Evolutionary conservation across 2,113 vertebrate species (phyloP), one percentile per base, ranked within the genome.

Genomic region (Phyllostomus discolor): DNA sequence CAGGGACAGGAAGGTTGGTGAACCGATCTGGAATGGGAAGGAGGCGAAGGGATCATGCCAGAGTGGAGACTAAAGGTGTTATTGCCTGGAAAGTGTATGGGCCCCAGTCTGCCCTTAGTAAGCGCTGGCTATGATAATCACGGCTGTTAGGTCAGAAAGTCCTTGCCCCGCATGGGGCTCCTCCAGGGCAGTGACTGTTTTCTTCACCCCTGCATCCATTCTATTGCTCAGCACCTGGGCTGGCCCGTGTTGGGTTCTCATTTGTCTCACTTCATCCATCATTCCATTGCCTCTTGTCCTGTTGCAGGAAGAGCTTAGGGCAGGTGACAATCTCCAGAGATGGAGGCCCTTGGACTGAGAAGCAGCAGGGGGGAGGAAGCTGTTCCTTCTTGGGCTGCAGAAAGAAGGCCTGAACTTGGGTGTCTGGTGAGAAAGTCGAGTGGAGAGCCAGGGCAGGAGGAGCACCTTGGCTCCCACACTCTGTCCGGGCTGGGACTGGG

Each of bases 401-500:
- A 75, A 62, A 46, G 79, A 70, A 88, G 33, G n/a, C 24, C 20
- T 64, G 66, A 76, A 38, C 1, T 38, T 24, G 31, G 33, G 43
- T 52, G 19, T 64, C 24, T 10, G 8, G 20, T 2, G 6, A 26
- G 12, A 52, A 50, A 64, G n/a, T 8, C 7, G 57, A 90, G 24
- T 6, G 22, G 64, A 31, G 24, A 69, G 66, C 4, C 33, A 54
- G 24, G 48, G 2, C n/a, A 11, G 19, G 28, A 64, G 79, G 31
- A 93, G 50, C 17, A 15, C 16, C 14, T n/a, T 0, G 72, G 20
- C 35, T 67, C 19, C 54, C 15, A 1, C 0, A 0, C 15, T 11
- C 15, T 15, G 3, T 72, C 75, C 84, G 83, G 75, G 35, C 38
- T 24, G 33, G 26, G 22, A 10, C 43, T 24, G 3, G 24, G 11